Evolutionary conservation across 2,888 invertebrate species (phyloP).

Genomic region (Cheilosia urbana): DNA sequence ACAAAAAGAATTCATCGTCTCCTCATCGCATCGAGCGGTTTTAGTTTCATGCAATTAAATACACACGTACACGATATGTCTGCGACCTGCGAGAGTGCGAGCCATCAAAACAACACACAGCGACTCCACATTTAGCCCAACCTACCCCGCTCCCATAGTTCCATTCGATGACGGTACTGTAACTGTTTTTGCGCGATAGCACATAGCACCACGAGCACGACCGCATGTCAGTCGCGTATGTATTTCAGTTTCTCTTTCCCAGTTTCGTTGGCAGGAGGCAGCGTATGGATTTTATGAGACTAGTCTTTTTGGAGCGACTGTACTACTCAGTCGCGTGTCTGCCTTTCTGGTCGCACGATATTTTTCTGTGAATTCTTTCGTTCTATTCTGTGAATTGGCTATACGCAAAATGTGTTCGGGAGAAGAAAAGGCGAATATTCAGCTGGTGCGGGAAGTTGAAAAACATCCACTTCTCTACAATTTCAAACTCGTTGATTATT

Average conservation of each 20-base stretch:
- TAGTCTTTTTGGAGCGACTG: constrained; percentile 31
- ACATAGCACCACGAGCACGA: constrained; percentile 6
- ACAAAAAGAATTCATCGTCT: too few species aligned
- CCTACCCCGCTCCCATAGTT: neutral
- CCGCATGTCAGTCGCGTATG: neutral
- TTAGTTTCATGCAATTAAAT: too few species aligned
- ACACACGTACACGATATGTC: neutral
- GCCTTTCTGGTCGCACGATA: neutral
- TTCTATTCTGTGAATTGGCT: neutral
- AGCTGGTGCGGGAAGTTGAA: constrained; percentile 32
- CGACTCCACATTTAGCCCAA: neutral
- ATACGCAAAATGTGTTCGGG: constrained; percentile 2
- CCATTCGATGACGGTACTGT: neutral
- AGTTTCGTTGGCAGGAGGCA: constrained; percentile 1
- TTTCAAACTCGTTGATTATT: constrained; percentile 11
- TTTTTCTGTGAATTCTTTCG: neutral
- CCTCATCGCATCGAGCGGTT: too few species aligned
- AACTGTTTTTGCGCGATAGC: neutral
- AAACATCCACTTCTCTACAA: constrained; percentile 34
- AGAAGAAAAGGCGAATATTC: constrained; percentile 14
- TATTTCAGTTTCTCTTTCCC: neutral
- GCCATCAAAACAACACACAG: too few species aligned
- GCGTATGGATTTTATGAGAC: constrained; percentile 30
- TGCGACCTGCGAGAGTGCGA: too few species aligned
- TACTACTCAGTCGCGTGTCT: constrained; percentile 10